Conservation (phyloP, 2,113 vertebrate species). For the Sander vitreus region DNA sequence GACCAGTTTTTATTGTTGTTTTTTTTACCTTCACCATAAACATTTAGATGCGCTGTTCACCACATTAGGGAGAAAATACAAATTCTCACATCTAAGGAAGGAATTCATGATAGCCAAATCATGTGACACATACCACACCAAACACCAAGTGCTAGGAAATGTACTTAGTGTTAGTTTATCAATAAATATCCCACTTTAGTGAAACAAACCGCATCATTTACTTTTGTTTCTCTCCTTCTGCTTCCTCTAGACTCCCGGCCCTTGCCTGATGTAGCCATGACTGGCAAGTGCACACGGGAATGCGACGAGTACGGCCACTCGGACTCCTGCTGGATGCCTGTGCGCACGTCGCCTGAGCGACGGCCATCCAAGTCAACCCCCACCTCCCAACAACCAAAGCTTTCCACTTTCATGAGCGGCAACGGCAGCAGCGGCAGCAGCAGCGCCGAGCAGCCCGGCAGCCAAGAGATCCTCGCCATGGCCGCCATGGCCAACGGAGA, state of each 20-base stretch:
- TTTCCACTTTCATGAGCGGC: conserved; percentile 98
- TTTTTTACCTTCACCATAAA: conserved; percentile 57
- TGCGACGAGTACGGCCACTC: conserved; percentile 99
- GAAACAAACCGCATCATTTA: conserved; percentile 54
- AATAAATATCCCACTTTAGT: conserved; percentile 39
- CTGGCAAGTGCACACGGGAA: conserved; percentile 97
- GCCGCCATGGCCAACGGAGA: conserved; percentile 92
- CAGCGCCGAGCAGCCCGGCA: conserved; percentile 88
- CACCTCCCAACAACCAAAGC: conserved; percentile 92
- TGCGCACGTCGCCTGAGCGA: conserved; percentile 97
- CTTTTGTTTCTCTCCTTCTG: conserved; percentile 43
- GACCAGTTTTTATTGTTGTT: conserved; percentile 36
- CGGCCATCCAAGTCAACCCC: conserved; percentile 89
- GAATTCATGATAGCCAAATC: conserved; percentile 55
- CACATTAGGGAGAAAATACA: conserved; percentile 48
- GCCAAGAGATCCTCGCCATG: conserved; percentile 94
- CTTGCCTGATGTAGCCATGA: conserved; percentile 99
- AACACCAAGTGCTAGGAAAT: conserved; percentile 58
- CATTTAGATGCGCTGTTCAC: conserved; percentile 66
- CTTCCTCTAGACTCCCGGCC: conserved; percentile 93
- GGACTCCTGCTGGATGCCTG: conserved; percentile 99
- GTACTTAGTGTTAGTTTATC: conserved; percentile 19
- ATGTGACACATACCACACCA: conserved; percentile 73
- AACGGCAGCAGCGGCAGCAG: conserved; percentile 82
- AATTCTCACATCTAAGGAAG: conserved; percentile 58